Percentiles rank a stretch among this genome's conserved stretches.
phyloP scores from a whole-genome alignment of 2,113 vertebrate species.

The Limnothrissa miodon region DNA sequence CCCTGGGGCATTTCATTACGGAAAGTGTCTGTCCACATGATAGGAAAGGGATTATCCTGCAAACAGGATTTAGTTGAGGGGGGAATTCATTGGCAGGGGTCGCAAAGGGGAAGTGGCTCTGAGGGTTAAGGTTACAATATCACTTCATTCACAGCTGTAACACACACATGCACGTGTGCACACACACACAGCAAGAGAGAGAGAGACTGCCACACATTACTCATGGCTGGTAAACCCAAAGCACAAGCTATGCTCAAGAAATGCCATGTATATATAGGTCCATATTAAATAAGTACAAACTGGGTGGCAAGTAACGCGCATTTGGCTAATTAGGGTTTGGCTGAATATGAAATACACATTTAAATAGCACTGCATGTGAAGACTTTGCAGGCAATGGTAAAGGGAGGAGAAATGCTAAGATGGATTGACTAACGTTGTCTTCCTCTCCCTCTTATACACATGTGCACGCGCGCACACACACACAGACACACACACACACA shows the following conservation, averaged over 20 bases:
- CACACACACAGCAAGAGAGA: not conserved
- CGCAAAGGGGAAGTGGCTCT: constrained; percentile 71
- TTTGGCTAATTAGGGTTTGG: no score
- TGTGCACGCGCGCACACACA: no score
- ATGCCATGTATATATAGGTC: no score
- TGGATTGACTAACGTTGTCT: no score
- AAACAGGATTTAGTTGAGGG: constrained; percentile 80
- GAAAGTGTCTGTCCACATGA: constrained; percentile 78
- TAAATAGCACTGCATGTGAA: no score
- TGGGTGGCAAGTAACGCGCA: no score
- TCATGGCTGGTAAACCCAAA: not conserved
- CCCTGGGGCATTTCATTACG: constrained; percentile 77
- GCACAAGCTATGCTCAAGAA: no score
- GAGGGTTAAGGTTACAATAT: constrained; percentile 78
- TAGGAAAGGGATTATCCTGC: constrained; percentile 78
- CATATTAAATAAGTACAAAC: not conserved
- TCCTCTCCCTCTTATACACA: no score
- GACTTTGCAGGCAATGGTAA: no score
- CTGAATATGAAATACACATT: no score
- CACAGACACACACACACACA: no score
- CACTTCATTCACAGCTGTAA: constrained; percentile 71
- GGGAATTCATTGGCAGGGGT: constrained; percentile 77
- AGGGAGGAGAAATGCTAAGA: no score
- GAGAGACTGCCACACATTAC: not conserved
- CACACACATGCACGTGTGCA: constrained; percentile 12